These are phyloP conservation scores for Drosophila tsacasi DNA, from an alignment of 1,140 invertebrate species.

Conservation along the genomic window DNA sequence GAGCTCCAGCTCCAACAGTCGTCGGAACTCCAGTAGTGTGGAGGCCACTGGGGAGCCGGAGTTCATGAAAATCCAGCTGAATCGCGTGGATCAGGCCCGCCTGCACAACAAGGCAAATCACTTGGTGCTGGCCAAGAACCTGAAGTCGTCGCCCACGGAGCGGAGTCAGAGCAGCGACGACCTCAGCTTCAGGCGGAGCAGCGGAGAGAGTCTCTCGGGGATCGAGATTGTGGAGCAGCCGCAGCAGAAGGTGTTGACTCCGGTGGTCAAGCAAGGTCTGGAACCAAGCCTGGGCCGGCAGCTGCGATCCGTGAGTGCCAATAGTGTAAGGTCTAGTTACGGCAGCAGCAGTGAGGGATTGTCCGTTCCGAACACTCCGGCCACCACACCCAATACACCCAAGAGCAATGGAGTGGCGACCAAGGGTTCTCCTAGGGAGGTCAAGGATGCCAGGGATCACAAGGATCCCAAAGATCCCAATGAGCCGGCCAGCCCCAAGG, in stretches of 20 bases:
- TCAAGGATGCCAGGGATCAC: background rate
- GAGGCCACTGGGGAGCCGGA: constrained; percentile 86
- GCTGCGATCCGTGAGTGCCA: constrained; percentile 57
- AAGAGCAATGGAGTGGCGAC: constrained; percentile 23
- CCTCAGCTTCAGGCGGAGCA: constrained; percentile 84
- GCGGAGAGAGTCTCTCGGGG: constrained; percentile 86
- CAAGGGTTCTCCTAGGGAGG: background rate
- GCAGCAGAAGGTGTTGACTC: constrained; percentile 9
- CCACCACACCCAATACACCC: constrained; percentile 29
- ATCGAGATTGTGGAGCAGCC: constrained; percentile 85
- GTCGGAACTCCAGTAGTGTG: constrained; percentile 49
- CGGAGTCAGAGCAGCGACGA: constrained; percentile 73
- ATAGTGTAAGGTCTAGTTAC: constrained; percentile 58
- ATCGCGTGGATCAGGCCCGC: constrained; percentile 87
- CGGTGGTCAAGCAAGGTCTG: constrained; percentile 47
- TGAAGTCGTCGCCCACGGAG: constrained; percentile 68
- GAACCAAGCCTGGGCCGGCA: constrained; percentile 70
- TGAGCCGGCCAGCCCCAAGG: constrained; percentile 11
- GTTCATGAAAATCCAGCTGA: constrained; percentile 90
- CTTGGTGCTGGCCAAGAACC: constrained; percentile 87
- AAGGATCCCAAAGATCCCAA: constrained; percentile 4
- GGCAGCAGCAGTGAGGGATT: constrained; percentile 46
- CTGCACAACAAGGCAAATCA: constrained; percentile 86
- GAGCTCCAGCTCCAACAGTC: constrained; percentile 24
- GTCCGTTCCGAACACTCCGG: constrained; percentile 27